Base-by-base conservation (phyloP, 2,888 invertebrate genomes). In the Homarus gammarus region DNA sequence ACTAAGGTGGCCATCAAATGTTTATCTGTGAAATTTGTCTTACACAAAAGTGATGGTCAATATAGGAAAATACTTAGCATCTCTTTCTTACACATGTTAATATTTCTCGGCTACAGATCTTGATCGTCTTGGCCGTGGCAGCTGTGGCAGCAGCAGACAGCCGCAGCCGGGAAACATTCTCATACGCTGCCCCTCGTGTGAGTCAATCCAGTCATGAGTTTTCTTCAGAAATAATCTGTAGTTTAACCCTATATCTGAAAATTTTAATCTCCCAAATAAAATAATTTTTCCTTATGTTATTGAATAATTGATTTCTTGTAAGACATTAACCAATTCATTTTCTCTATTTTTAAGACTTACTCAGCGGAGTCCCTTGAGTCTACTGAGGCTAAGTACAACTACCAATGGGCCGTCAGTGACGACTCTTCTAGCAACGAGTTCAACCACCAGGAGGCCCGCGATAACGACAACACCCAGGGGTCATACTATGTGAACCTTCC, bases 171-270 rank as follows among this genome's bases (percentile, higher is more conserved):
- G 51, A 49, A 33, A 31, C 31, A 36, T 79, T 38, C 56, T 27
- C 79, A 2, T 79, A 79, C 56, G 36, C 27, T 49, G 56, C 79
- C 31, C 79, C 79, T 15, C 51, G 33, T 12, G 79, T 79, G 18
- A 79, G 73, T 73, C n/a, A n/a, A n/a, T 18, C 15, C 49, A 49
- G 10, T 49, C 49, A 49, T 8, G 8, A 15, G 49, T 49, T 49
- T 96, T 85, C 96, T 96, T 1, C 49, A 49, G 15, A 49, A 49
- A 49, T 12, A 49, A 49, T 49, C 49, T 12, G 0, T 49, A 49
- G 49, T 49, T 15, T 49, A n/a, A n/a, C n/a, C n/a, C n/a, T n/a
- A n/a, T n/a, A 49, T 15, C 49, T 49, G 49, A 49, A 49, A 49
- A 49, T 49, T 49, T 12, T 1, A 49, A 49, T 49, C 15, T 15